A percentile compares a stretch with the other conserved stretches of the same genome.
phyloP scores from a whole-genome alignment of 2,113 vertebrate species.

The Macrotis lagotis region DNA sequence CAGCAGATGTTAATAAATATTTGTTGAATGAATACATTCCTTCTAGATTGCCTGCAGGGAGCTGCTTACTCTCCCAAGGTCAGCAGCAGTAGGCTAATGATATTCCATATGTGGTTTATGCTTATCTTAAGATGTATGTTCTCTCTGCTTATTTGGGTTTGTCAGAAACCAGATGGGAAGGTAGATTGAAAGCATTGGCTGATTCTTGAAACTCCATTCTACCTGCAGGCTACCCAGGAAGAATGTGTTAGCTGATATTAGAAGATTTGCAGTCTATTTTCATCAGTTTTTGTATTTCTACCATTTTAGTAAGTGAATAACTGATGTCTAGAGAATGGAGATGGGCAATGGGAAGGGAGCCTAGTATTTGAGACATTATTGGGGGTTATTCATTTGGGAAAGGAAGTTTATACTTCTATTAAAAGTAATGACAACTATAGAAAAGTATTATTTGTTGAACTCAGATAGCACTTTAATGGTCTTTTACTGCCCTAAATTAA shows the following conservation, averaged over 20 bases:
- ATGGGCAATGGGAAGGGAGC: neutral
- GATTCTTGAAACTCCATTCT: fast-evolving
- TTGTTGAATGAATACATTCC: conserved; percentile 16
- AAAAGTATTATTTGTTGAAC: neutral
- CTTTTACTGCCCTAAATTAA: neutral
- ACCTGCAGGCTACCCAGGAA: neutral
- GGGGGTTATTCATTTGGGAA: neutral
- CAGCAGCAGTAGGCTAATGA: neutral
- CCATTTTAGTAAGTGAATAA: neutral
- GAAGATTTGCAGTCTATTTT: neutral
- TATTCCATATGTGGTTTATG: neutral
- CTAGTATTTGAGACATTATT: neutral
- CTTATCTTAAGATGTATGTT: neutral
- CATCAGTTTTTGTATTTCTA: neutral
- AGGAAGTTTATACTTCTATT: neutral
- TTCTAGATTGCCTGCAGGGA: neutral
- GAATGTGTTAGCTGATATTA: neutral
- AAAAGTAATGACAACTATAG: neutral
- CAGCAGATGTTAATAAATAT: conserved; percentile 8
- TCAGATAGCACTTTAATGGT: neutral
- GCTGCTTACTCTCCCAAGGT: neutral
- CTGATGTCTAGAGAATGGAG: neutral
- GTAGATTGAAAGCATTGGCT: neutral
- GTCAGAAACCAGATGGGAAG: neutral
- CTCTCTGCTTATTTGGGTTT: neutral